A percentile compares a stretch with the other conserved stretches of the same genome.
phyloP scores from a whole-genome alignment of 2,797 vertebrate genomes.

The Neosilurus mollespiculum region DNA sequence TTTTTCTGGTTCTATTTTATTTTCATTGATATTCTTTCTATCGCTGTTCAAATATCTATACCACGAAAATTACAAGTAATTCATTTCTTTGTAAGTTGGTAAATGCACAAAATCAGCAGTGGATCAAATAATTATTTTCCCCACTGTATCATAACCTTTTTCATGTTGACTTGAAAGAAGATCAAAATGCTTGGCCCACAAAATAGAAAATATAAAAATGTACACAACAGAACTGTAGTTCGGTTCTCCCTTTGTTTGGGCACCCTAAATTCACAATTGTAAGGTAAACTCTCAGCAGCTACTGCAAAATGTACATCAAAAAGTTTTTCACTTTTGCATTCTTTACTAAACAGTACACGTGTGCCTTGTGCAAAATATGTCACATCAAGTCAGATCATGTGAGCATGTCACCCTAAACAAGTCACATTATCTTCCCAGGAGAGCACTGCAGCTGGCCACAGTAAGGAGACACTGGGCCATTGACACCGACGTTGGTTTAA shows the following conservation, averaged over 20 bases:
- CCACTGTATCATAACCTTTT: background rate
- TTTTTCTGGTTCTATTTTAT: too few species aligned
- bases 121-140: too few species aligned
- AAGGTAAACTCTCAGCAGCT: background rate
- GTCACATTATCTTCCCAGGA: slow-evolving; percentile 35
- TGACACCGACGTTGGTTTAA: slow-evolving; percentile 40
- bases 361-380: slow-evolving; percentile 18
- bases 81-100: too few species aligned
- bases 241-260: background rate
- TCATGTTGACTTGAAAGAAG: background rate
- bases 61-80: too few species aligned
- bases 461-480: slow-evolving; percentile 45
- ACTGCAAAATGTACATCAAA: background rate
- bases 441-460: slow-evolving; percentile 27
- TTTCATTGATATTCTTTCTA: too few species aligned
- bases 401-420: slow-evolving; percentile 32
- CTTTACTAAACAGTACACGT: background rate
- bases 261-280: background rate
- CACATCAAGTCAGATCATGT: slow-evolving; percentile 25
- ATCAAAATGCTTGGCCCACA: background rate
- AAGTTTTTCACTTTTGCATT: background rate
- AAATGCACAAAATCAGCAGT: too few species aligned
- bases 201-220: background rate
- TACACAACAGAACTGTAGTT: background rate
- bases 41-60: too few species aligned